Conservation (phyloP, 2,113 vertebrate species). For the Microcebus tavaratra region DNA sequence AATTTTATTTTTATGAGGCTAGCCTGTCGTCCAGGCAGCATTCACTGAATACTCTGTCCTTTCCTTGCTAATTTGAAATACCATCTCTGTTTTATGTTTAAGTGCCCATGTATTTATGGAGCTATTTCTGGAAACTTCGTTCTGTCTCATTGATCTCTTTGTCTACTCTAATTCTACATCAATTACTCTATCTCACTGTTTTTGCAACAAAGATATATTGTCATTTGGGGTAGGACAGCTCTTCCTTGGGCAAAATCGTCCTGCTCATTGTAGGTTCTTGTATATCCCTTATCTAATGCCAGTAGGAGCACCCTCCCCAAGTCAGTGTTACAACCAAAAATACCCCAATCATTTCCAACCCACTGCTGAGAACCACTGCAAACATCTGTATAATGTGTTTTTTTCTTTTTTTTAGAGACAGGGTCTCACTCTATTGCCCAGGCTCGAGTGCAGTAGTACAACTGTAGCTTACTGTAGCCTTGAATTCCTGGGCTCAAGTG, state of each 20-base stretch:
- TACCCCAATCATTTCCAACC: neutral
- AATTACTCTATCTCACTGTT: slow-evolving; percentile 1
- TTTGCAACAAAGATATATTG: slow-evolving; percentile 13
- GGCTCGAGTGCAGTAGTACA: no score
- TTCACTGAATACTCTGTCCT: neutral
- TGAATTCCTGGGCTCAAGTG: no score
- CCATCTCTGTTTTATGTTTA: neutral
- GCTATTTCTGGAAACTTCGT: slow-evolving; percentile 12
- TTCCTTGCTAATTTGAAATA: neutral
- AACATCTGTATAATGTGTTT: neutral
- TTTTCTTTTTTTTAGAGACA: no score
- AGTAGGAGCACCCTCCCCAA: neutral
- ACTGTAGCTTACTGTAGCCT: no score
- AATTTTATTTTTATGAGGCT: neutral
- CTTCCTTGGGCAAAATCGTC: neutral
- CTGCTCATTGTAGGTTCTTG: neutral
- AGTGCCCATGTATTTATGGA: neutral
- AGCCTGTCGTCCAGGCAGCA: neutral
- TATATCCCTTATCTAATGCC: neutral
- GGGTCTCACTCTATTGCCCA: no score
- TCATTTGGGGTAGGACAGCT: neutral
- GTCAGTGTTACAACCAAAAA: neutral
- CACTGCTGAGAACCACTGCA: neutral
- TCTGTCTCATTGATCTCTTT: slow-evolving; percentile 33
- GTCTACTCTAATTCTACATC: neutral